phyloP scores from a whole-genome alignment of 2,797 vertebrate species.

The Hippocampus kuda region DNA sequence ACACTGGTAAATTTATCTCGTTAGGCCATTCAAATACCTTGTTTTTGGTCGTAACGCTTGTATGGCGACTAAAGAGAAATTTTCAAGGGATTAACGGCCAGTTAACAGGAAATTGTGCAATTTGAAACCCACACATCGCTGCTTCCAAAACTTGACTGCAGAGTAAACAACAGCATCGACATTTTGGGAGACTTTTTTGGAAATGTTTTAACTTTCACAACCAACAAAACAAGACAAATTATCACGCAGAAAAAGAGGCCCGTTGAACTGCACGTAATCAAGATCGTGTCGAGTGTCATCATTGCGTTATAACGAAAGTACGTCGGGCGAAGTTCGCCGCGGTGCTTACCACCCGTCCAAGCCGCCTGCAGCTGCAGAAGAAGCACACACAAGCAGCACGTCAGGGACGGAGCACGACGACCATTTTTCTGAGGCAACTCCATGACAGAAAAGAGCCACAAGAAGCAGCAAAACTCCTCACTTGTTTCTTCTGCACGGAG shows the following conservation, averaged over 20 bases:
- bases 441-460: conserved; percentile 16
- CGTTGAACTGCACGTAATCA: background rate
- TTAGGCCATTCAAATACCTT: background rate
- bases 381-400: conserved; percentile 26
- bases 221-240: background rate
- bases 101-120: background rate
- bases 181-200: background rate
- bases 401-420: conserved; percentile 2
- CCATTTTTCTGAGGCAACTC: conserved; percentile 22
- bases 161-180: conserved; percentile 6
- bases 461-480: background rate
- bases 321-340: no score
- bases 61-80: background rate
- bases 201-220: background rate
- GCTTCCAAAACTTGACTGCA: background rate
- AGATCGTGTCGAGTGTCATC: background rate
- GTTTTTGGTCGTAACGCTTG: background rate
- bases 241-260: conserved; percentile 12
- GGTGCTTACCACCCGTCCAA: conserved; percentile 41
- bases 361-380: conserved; percentile 12
- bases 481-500: background rate
- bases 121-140: background rate
- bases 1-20: no score
- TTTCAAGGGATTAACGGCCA: background rate
- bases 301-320: background rate